Evolutionary conservation across 2,797 vertebrate genomes (phyloP), one percentile per base, ranked within the genome.

Genomic region (Thalassophryne amazonica): DNA sequence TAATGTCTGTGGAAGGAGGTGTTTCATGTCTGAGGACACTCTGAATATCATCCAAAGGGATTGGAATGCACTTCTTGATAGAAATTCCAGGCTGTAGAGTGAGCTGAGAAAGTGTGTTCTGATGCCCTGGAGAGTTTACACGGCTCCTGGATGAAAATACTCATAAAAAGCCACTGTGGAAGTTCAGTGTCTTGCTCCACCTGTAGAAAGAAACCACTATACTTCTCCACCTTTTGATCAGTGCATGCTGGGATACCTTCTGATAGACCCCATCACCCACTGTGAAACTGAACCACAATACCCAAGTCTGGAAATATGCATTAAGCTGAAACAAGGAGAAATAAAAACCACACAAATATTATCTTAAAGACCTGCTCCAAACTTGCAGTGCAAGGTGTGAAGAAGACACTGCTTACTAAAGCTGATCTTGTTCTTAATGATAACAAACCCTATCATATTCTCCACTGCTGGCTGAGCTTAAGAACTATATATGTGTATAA

Each of bases 311-410:
- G 40, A 42, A 32, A 27, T 19, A 19, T 21, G 1, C 41, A 27
- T n/a, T 13, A 32, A 40, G 22, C 15, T 23, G 7, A 34, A 39
- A 25, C 46, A 8, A 1, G 12, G 24, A 45, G n/a, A 63, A 27
- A 32, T 16, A 40, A 24, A 16, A 9, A 33, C 11, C 3, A 12
- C 1, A 2, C 5, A 7, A 38, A 11, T 25, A 8, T 28, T 25
- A 56, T 53, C 29, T 60, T 31, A n/a, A 25, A 36, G 37, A 15
- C 8, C 32, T 29, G 4, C 31, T 50, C 34, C 30, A 60, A 19
- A 27, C 23, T 32, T 17, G 35, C 33, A 55, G 36, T 35, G 14
- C 25, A 20, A 58, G n/a, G 37, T 24, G 52, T 18, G 8, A 45
- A 31, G 3, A 62, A 38, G 58, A 40, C 31, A 21, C 19, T 60